Evolutionary conservation across 2,888 invertebrate genomes (phyloP).

Genomic region (Drosophila nigricruria): DNA sequence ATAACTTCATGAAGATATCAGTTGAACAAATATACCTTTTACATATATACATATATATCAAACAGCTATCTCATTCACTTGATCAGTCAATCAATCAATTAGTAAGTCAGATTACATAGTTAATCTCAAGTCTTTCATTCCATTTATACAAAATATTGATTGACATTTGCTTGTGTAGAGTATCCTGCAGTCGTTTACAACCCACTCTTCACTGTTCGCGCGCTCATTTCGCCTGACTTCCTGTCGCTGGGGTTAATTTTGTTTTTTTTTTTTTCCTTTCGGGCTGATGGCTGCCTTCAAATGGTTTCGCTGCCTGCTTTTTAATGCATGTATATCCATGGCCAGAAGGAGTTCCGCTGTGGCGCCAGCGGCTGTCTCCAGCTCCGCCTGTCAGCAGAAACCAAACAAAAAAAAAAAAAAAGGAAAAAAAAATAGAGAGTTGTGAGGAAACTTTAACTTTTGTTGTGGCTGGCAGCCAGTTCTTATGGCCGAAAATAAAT

Average conservation of each 20-base stretch:
- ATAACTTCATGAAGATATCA: too few species aligned
- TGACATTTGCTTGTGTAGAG: not conserved
- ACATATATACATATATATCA: too few species aligned
- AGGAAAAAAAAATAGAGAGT: not conserved
- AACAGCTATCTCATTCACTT: too few species aligned
- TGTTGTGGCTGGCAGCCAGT: constrained; percentile 56
- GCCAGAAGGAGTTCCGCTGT: constrained; percentile 32
- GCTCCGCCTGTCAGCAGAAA: constrained; percentile 46
- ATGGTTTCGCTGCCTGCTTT: constrained; percentile 30
- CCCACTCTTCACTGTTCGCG: not conserved
- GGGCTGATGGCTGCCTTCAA: constrained; percentile 17
- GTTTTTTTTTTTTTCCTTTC: constrained; percentile 7
- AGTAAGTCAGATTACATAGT: not conserved
- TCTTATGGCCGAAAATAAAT: constrained; percentile 74
- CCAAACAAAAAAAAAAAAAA: not conserved
- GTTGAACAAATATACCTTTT: too few species aligned
- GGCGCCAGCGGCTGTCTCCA: constrained; percentile 13
- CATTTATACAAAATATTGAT: not conserved
- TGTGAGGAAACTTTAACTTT: constrained; percentile 58
- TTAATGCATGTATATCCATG: constrained; percentile 46
- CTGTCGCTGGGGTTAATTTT: constrained; percentile 48
- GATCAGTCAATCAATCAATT: too few species aligned
- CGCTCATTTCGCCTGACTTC: constrained; percentile 38
- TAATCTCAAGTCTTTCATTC: not conserved
- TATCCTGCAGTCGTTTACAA: not conserved